Percentiles rank a stretch among this genome's conserved stretches.
Conservation (phyloP, 2,113 vertebrate genomes). For the Apeltes quadracus region DNA sequence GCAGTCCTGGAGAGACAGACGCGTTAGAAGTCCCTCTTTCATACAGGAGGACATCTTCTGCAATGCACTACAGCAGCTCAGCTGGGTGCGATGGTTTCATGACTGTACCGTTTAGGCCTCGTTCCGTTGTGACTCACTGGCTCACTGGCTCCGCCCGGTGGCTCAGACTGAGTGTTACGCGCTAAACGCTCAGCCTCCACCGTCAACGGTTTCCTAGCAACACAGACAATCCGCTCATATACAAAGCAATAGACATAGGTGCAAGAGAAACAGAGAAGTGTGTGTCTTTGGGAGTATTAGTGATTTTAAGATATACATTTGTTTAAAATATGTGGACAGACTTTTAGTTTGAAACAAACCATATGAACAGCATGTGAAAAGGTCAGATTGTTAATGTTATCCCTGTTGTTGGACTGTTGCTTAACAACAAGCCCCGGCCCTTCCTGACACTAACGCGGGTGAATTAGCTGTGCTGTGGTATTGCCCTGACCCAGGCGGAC, state of each 20-base stretch:
- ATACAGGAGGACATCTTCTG: background rate
- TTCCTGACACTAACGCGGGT: too few species aligned
- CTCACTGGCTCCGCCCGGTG: conserved; percentile 70
- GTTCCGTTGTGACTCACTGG: conserved; percentile 72
- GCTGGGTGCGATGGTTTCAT: background rate
- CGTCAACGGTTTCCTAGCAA: conserved; percentile 70
- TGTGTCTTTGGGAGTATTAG: conserved; percentile 17
- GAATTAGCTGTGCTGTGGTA: too few species aligned
- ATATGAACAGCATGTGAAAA: background rate
- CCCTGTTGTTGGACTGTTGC: too few species aligned
- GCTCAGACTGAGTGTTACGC: conserved; percentile 74
- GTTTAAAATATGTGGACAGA: background rate
- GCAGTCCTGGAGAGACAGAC: conserved; percentile 72
- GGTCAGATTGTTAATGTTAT: background rate
- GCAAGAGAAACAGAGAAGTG: conserved; percentile 20
- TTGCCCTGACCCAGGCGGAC: too few species aligned
- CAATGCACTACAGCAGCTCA: background rate
- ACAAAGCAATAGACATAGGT: conserved; percentile 23
- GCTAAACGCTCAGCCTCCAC: conserved; percentile 75
- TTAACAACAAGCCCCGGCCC: too few species aligned
- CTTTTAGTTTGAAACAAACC: background rate
- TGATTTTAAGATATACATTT: conserved; percentile 8
- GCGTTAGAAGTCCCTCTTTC: background rate
- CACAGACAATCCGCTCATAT: conserved; percentile 58
- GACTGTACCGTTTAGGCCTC: conserved; percentile 75